Evolutionary conservation across 2,888 invertebrate genomes (phyloP), one percentile per base, ranked within the genome.

Genomic region (Limnephilus lunatus): DNA sequence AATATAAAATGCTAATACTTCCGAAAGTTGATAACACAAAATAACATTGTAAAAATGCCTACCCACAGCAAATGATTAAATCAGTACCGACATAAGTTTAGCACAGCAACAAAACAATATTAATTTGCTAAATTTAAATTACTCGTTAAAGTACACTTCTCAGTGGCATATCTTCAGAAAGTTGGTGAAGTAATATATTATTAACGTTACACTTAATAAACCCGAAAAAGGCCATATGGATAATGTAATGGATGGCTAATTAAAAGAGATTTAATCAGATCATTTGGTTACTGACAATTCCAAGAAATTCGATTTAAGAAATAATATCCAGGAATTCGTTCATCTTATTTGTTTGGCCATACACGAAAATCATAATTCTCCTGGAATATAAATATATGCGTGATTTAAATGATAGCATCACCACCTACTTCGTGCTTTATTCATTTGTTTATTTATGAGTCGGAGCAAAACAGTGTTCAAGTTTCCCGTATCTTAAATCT

Each of bases 401-500:
- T 68, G 68, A 68, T 68, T 68, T 68, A 68, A 68, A 68, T 68
- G 7, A 68, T 68, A n/a, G 25, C 68, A 9, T 68, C 68, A n/a
- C 68, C 68, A 68, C 68, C 53, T 25, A 68, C n/a, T 68, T 25
- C 9, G 68, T 25, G n/a, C 25, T 68, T 68, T 25, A 68, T 68
- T 68, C 68, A 68, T 83, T 83, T 32, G 82, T 83, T 83, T 31
- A 35, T 83, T 83, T 35, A 83, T 32, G 82, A 83, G 25, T n/a
- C 15, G 35, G n/a, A n/a, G 85, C 85, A 85, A 85, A 68, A 85
- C n/a, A 39, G 35, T 85, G 39, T 15, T n/a, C 25, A 85, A 85
- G 85, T 85, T 85, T 85, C 12, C 85, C 39, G 39, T 80, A 88
- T 35, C 68, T 88, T 31, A 32, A 80, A 88, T 88, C 88, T 80